Conservation (phyloP, 2,888 invertebrate genomes). For the Molanna angustata region DNA sequence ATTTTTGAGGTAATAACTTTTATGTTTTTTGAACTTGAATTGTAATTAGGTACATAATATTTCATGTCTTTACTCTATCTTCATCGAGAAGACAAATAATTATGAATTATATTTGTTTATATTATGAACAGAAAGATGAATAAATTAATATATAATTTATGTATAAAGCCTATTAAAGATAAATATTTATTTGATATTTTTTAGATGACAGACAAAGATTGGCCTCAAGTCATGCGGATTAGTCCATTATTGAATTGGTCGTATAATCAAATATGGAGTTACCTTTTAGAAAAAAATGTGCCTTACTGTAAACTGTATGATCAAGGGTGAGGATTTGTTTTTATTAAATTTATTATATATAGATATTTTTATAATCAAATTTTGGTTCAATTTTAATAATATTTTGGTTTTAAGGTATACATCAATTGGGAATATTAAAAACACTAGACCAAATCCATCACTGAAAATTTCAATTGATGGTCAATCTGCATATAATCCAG, state of each 20-base stretch:
- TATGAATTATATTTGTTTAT: too few relatives aligned
- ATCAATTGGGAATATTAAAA: constrained; percentile 78
- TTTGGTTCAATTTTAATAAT: not conserved
- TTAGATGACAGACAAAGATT: constrained; percentile 80
- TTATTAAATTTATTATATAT: not conserved
- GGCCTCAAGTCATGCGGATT: constrained; percentile 88
- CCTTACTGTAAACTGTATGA: constrained; percentile 93
- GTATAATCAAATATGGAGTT: constrained; percentile 89
- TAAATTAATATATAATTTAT: too few relatives aligned
- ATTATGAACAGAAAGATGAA: too few relatives aligned
- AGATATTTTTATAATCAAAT: too few relatives aligned
- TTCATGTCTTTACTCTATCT: too few relatives aligned
- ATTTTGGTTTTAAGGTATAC: constrained; percentile 62
- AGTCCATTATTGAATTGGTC: constrained; percentile 91
- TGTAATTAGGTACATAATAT: too few relatives aligned
- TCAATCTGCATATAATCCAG: constrained; percentile 63
- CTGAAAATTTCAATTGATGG: constrained; percentile 51
- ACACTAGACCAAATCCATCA: constrained; percentile 78
- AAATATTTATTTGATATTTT: constrained; percentile 4
- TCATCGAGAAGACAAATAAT: too few relatives aligned
- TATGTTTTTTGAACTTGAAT: too few relatives aligned
- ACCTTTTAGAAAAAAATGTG: constrained; percentile 71
- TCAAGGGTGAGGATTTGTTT: constrained; percentile 60
- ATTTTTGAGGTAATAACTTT: constrained; percentile 72
- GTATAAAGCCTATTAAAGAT: too few relatives aligned